These are phyloP conservation scores for Sinosuthora webbiana DNA, from an alignment of 2,113 vertebrate species.

Conservation along the genomic window DNA sequence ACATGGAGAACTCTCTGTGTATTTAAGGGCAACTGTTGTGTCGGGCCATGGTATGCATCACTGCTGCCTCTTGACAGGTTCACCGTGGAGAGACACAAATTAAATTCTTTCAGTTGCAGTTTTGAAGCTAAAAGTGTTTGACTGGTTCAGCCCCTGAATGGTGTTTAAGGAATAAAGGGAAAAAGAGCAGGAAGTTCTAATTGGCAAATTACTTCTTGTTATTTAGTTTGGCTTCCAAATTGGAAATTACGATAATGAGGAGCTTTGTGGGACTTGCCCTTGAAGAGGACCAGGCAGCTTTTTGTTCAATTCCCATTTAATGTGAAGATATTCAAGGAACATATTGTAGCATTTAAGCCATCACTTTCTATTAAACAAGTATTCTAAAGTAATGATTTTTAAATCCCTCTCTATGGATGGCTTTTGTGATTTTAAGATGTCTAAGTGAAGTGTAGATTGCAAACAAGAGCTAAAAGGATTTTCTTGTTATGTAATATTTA, in stretches of 20 bases:
- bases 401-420: conserved; percentile 71
- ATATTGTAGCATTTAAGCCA: conserved; percentile 83
- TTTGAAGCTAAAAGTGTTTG: conserved; percentile 84
- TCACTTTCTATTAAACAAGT: conserved; percentile 82
- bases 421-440: conserved; percentile 70
- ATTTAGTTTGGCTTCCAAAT: conserved; percentile 87
- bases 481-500: conserved; percentile 51
- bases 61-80: conserved; percentile 74
- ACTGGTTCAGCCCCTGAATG: conserved; percentile 75
- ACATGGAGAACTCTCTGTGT: conserved; percentile 35
- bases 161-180: conserved; percentile 79
- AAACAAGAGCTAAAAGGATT: conserved; percentile 64
- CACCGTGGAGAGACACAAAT: conserved; percentile 75
- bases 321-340: conserved; percentile 78
- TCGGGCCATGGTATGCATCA: conserved; percentile 72
- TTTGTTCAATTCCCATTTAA: conserved; percentile 81
- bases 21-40: conserved; percentile 58
- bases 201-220: conserved; percentile 88
- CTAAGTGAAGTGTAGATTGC: conserved; percentile 57
- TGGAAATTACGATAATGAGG: conserved; percentile 87
- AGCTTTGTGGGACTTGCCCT: conserved; percentile 81
- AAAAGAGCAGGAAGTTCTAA: conserved; percentile 86
- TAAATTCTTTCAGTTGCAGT: conserved; percentile 77
- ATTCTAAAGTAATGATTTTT: conserved; percentile 81
- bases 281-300: conserved; percentile 75